A percentile compares a stretch with the other conserved stretches of the same genome.
phyloP scores from a whole-genome alignment of 2,797 vertebrate species.

The Sebastes vulpes region DNA sequence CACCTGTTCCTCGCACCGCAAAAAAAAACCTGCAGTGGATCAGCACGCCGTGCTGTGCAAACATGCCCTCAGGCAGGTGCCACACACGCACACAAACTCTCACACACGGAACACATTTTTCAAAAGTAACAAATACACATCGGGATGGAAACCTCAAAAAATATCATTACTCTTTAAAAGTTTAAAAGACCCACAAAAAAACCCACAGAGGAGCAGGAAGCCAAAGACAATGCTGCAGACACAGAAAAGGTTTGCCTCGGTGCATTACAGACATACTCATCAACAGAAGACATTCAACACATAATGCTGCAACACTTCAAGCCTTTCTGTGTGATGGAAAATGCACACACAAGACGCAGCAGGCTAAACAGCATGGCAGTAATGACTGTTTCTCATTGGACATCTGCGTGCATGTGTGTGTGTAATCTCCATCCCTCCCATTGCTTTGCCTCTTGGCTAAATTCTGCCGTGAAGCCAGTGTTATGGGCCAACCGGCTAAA shows the following conservation, averaged over 20 bases:
- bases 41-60: conserved; percentile 53
- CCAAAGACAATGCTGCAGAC: conserved; percentile 3
- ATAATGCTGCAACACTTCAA: conserved; percentile 24
- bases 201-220: neutral
- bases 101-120: conserved; percentile 20
- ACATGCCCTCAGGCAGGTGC: conserved; percentile 62
- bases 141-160: conserved; percentile 14
- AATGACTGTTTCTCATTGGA: conserved; percentile 57
- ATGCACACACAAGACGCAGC: conserved; percentile 35
- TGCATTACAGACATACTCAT: neutral
- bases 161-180: conserved; percentile 38
- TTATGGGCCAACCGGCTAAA: conserved; percentile 40
- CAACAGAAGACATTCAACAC: neutral
- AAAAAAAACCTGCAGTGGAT: conserved; percentile 57
- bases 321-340: conserved; percentile 46
- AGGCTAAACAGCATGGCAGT: conserved; percentile 43
- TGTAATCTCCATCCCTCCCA: conserved; percentile 11
- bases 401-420: conserved; percentile 14
- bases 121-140: conserved; percentile 37
- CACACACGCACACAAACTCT: conserved; percentile 25
- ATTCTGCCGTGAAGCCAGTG: conserved; percentile 24
- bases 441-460: conserved; percentile 49
- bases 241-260: neutral
- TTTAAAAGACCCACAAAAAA: conserved; percentile 3
- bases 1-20: conserved; percentile 67